A percentile compares a stretch with the other conserved stretches of the same genome.
These are phyloP conservation scores for Unio pictorum DNA, from an alignment of 2,888 invertebrate genomes.

Conservation along the genomic window DNA sequence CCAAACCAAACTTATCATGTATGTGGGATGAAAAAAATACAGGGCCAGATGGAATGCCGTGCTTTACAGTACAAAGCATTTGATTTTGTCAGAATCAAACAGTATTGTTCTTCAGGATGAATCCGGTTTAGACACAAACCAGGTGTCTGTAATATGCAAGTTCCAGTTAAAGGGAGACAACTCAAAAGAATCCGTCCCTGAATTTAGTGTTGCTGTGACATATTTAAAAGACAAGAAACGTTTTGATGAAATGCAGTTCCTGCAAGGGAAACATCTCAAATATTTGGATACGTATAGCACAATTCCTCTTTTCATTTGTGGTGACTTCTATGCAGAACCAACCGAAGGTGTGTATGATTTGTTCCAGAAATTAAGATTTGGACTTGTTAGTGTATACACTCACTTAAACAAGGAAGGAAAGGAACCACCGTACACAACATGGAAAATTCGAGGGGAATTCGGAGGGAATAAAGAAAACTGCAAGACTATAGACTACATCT, in stretches of 20 bases:
- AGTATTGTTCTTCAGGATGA: too few relatives aligned
- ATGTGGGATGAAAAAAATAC: constrained; percentile 81
- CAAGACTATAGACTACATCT: too few relatives aligned
- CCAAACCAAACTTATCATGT: constrained; percentile 69
- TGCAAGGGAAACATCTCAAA: constrained; percentile 22
- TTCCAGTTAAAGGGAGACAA: constrained; percentile 30
- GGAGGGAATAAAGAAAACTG: too few relatives aligned
- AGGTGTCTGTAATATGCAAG: constrained; percentile 75
- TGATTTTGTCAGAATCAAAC: constrained; percentile 73
- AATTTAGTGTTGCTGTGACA: constrained; percentile 80
- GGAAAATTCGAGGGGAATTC: too few relatives aligned
- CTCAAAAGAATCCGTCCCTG: constrained; percentile 73
- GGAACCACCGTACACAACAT: too few relatives aligned
- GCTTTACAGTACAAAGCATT: constrained; percentile 79
- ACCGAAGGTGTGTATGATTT: constrained; percentile 80
- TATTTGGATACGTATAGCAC: constrained; percentile 34
- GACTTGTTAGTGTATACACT: background rate
- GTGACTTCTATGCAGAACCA: constrained; percentile 85
- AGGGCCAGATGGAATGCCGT: constrained; percentile 85
- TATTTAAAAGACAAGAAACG: constrained; percentile 83
- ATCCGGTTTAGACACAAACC: too few relatives aligned
- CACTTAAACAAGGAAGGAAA: too few relatives aligned
- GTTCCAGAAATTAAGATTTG: constrained; percentile 66
- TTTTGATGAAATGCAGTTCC: constrained; percentile 45
- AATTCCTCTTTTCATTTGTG: constrained; percentile 79